phyloP scores from a whole-genome alignment of 2,113 vertebrate genomes.

The Scartelaos histophorus region DNA sequence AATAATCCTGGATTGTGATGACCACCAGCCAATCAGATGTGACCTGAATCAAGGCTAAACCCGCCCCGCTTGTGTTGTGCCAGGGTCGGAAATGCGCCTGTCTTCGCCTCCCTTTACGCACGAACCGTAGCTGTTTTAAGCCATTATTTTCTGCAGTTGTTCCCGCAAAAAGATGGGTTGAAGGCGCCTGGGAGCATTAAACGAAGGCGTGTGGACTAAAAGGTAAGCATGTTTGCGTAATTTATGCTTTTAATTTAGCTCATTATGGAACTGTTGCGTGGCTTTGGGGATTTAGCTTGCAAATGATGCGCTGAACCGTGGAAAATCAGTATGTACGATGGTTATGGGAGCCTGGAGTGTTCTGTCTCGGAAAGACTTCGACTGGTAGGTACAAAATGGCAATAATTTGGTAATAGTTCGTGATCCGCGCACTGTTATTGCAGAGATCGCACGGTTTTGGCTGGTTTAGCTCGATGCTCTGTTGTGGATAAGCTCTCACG shows the following conservation, averaged over 20 bases:
- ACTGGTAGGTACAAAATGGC: slow-evolving; percentile 9
- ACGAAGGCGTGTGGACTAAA: background rate
- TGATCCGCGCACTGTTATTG: slow-evolving; percentile 4
- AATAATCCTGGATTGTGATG: too few relatives aligned
- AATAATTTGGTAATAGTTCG: background rate
- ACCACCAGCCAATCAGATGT: background rate
- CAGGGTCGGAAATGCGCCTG: slow-evolving; percentile 15
- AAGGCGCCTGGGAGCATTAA: background rate
- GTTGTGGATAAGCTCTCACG: background rate
- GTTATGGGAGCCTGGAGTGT: background rate
- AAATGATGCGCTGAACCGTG: background rate
- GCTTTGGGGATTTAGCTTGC: background rate
- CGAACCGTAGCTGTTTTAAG: background rate
- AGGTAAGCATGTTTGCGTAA: background rate
- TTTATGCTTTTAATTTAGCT: background rate
- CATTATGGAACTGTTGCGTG: background rate
- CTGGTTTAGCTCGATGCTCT: background rate
- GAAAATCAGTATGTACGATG: background rate
- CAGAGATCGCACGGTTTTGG: background rate
- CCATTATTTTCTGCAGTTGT: background rate
- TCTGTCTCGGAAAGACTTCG: background rate
- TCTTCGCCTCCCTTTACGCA: background rate
- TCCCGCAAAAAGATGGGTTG: slow-evolving; percentile 2
- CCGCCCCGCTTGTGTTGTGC: slow-evolving; percentile 28
- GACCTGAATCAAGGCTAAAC: slow-evolving; percentile 15